Evolutionary conservation across 2,797 vertebrate species (phyloP).

Genomic region (Pelodytes ibericus): DNA sequence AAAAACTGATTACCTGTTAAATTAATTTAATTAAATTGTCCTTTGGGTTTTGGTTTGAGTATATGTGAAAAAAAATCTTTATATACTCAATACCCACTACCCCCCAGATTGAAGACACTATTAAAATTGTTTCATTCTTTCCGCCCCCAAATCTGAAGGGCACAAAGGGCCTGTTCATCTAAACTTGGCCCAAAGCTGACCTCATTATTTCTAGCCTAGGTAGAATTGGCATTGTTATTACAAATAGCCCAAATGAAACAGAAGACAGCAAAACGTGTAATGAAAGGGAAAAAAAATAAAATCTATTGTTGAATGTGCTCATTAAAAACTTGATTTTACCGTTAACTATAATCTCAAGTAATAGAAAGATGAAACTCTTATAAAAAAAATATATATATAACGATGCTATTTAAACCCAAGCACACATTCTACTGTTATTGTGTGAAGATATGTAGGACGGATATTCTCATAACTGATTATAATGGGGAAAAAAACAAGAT

Average conservation of each 20-base stretch:
- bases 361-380: conserved; percentile 32
- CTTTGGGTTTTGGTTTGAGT: neutral
- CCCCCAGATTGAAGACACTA: too few species aligned
- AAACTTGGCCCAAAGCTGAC: conserved; percentile 53
- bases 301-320: conserved; percentile 19
- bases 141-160: conserved; percentile 51
- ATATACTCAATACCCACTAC: neutral
- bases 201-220: conserved; percentile 57
- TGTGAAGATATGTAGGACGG: neutral
- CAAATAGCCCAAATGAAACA: conserved; percentile 52
- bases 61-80: neutral
- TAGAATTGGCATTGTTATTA: conserved; percentile 51
- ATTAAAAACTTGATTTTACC: conserved; percentile 45
- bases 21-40: neutral
- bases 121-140: conserved; percentile 37
- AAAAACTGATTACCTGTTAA: neutral
- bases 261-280: conserved; percentile 40
- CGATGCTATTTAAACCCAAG: conserved; percentile 24
- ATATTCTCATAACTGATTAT: neutral
- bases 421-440: neutral
- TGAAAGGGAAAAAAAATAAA: conserved; percentile 21
- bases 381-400: too few species aligned
- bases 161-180: conserved; percentile 58
- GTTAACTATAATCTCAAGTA: conserved; percentile 30
- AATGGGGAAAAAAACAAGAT: neutral